Evolutionary conservation across 2,113 vertebrate species (phyloP), one percentile per base, ranked within the genome.

Genomic region (Strix uralensis): DNA sequence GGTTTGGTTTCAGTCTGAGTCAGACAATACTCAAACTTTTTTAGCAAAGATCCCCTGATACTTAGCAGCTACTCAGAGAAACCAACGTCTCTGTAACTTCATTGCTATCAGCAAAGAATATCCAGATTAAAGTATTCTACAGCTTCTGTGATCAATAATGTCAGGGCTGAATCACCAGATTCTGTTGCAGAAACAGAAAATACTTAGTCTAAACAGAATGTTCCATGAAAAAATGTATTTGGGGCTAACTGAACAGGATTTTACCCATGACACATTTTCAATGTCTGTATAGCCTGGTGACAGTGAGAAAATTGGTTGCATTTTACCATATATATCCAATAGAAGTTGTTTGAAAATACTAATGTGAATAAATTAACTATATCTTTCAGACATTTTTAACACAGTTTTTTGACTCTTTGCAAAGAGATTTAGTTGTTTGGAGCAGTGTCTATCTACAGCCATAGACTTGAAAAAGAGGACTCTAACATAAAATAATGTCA

Each of bases 1-100:
- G 55, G 17, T 87, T 95, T 97, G 47, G 72, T 96, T 96, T 96
- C 95, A 65, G 52, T 95, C 77, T 95, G 93, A 96, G 84, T 95
- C 94, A 97, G 73, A 69, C 65, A 75, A 79, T 72, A 85, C 61
- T 88, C 72, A 86, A 66, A 84, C n/a, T 47, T 61, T 85, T 89
- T 46, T 30, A 79, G 44, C 18, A 71, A 67, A 86, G 29, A 74
- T 4, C 9, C 71, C 44, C 55, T 63, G n/a, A 59, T 91, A 69
- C 85, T 86, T 62, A 40, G 9, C 52, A 81, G 8, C 67, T 91
- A 55, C 61, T 87, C 27, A 46, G 34, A 81, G 44, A 87, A 87
- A 84, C 67, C 27, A 74, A 51, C 65, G 26, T 25, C 26, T 80
- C 30, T 63, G 9, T 44, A 78, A 10, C 38, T 79, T 71, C 26